These are phyloP conservation scores for Hirtodrosophila trivittata DNA, from an alignment of 2,888 invertebrate genomes.

Conservation along the genomic window DNA sequence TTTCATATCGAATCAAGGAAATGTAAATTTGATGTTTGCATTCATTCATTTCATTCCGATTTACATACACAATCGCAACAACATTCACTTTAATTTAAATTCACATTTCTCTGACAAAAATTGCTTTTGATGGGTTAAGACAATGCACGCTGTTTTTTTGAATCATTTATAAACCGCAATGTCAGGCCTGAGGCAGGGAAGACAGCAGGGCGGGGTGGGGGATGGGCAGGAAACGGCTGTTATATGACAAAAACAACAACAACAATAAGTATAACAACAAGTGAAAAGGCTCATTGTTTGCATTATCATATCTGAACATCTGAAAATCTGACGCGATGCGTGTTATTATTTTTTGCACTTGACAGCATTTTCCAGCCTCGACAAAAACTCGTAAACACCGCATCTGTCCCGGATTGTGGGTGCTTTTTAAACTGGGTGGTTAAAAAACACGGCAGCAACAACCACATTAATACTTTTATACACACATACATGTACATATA, in stretches of 20 bases:
- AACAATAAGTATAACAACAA: conserved; percentile 10
- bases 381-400: conserved; percentile 26
- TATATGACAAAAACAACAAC: conserved; percentile 31
- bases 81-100: conserved; percentile 14
- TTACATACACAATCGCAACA: conserved; percentile 12
- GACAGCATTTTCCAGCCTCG: conserved; percentile 48
- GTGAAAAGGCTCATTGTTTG: conserved; percentile 51
- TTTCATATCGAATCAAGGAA: conserved; percentile 10
- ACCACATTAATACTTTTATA: too few relatives aligned
- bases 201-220: background rate
- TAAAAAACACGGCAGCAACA: conserved; percentile 12
- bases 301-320: conserved; percentile 68
- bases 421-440: conserved; percentile 9
- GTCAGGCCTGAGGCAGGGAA: too few relatives aligned
- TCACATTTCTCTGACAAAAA: conserved; percentile 46
- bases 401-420: background rate
- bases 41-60: background rate
- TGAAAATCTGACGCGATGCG: conserved; percentile 69
- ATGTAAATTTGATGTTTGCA: background rate
- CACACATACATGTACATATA: too few relatives aligned
- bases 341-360: conserved; percentile 70
- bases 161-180: conserved; percentile 48
- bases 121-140: conserved; percentile 60
- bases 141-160: conserved; percentile 39
- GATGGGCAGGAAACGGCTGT: conserved; percentile 15